These are phyloP conservation scores for Dipodomys ordii DNA, from an alignment of 2,113 vertebrate genomes.

Conservation along the genomic window DNA sequence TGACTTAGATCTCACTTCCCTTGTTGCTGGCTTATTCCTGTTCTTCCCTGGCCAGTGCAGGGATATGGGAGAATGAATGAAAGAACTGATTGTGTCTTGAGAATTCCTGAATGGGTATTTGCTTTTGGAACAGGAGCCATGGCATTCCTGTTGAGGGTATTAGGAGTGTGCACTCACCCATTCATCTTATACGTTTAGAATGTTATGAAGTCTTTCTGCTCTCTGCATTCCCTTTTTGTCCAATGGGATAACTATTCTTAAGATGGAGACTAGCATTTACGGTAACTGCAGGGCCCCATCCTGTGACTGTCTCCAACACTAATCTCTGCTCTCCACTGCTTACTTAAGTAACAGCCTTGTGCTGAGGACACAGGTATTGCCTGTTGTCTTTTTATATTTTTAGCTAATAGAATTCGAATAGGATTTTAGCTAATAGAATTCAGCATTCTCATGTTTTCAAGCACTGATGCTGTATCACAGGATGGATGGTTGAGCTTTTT, in stretches of 20 bases:
- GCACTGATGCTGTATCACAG: background rate
- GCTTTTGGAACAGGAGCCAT: slow-evolving; percentile 14
- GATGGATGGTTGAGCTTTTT: background rate
- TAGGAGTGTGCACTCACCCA: too few relatives aligned
- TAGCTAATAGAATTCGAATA: background rate
- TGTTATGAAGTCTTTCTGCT: background rate
- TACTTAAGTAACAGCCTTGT: background rate
- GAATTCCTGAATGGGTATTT: slow-evolving; percentile 29
- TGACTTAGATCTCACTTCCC: background rate
- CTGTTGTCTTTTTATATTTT: slow-evolving; percentile 1
- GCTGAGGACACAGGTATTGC: background rate
- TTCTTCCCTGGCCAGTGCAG: background rate
- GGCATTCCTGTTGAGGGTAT: background rate
- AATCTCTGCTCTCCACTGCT: background rate
- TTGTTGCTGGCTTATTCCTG: slow-evolving; percentile 19
- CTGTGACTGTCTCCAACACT: background rate
- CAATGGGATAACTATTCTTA: background rate
- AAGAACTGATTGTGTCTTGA: slow-evolving; percentile 32
- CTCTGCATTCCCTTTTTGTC: background rate
- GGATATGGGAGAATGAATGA: slow-evolving; percentile 41
- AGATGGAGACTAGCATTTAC: background rate
- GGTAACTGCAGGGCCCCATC: background rate
- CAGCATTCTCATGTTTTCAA: background rate
- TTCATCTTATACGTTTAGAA: background rate
- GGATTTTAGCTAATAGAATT: background rate